Percentiles rank a stretch among this genome's conserved stretches.
These are phyloP conservation scores for Drosophila mimetica DNA, from an alignment of 2,888 invertebrate species.

Conservation along the genomic window DNA sequence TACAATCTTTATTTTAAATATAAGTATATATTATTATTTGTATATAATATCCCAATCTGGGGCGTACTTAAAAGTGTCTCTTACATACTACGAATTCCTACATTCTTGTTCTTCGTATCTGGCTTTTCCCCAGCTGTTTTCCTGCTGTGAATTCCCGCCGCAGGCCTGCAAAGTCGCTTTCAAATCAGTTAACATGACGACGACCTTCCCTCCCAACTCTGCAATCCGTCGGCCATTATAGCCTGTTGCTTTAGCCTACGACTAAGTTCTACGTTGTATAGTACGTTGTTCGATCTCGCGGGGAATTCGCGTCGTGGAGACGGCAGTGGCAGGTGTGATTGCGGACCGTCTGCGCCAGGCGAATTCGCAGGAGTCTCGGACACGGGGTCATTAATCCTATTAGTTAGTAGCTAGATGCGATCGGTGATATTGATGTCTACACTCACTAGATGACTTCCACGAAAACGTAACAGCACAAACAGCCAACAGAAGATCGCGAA, in stretches of 20 bases:
- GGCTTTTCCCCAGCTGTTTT: background rate
- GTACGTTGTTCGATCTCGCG: background rate
- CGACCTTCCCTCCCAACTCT: background rate
- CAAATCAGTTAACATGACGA: background rate
- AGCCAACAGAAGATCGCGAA: background rate
- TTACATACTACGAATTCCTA: constrained; percentile 29
- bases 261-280: constrained; percentile 13
- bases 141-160: background rate
- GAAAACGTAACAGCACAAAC: constrained; percentile 1
- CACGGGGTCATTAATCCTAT: constrained; percentile 16
- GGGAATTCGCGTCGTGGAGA: constrained; percentile 27
- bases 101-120: background rate
- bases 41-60: constrained; percentile 45
- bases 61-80: constrained; percentile 17
- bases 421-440: background rate
- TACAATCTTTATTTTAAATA: constrained; percentile 38
- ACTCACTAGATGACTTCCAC: constrained; percentile 1
- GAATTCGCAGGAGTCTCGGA: constrained; percentile 9
- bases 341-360: constrained; percentile 16
- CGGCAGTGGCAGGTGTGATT: background rate
- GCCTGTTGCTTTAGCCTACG: constrained; percentile 11
- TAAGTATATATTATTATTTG: constrained; percentile 31
- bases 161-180: constrained; percentile 1
- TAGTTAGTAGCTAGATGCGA: constrained; percentile 12
- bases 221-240: background rate